Evolutionary conservation across 2,888 invertebrate species (phyloP).

Genomic region (Perithous albicinctus): DNA sequence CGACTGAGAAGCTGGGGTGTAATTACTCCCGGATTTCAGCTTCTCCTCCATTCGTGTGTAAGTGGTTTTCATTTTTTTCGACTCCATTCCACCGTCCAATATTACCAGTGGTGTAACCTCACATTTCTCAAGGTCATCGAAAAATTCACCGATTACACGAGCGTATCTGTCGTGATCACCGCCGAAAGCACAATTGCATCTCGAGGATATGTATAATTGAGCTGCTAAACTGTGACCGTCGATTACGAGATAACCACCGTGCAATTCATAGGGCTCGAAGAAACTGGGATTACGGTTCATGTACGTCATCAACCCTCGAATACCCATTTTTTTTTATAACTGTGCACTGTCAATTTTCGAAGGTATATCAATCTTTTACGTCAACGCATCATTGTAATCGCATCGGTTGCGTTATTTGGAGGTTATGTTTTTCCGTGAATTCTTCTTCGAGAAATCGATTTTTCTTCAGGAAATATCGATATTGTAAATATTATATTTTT

Average conservation of each 20-base stretch:
- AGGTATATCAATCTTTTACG: neutral
- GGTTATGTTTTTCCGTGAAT: slow-evolving; percentile 11
- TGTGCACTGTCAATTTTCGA: slow-evolving; percentile 39
- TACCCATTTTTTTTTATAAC: slow-evolving; percentile 83
- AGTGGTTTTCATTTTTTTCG: slow-evolving; percentile 89
- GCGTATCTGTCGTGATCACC: slow-evolving; percentile 94
- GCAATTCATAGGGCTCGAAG: slow-evolving; percentile 88
- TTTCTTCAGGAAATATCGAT: no score
- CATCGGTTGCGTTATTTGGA: no score
- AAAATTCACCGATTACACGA: slow-evolving; percentile 88
- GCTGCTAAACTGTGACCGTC: slow-evolving; percentile 93
- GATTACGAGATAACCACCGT: slow-evolving; percentile 90
- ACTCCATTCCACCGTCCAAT: slow-evolving; percentile 92
- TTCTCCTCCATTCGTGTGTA: slow-evolving; percentile 87
- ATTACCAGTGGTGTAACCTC: slow-evolving; percentile 90
- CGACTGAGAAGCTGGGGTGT: slow-evolving; percentile 86
- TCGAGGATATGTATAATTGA: slow-evolving; percentile 88
- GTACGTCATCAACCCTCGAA: slow-evolving; percentile 94
- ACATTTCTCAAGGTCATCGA: slow-evolving; percentile 89
- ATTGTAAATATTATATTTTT: no score
- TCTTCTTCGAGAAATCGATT: no score
- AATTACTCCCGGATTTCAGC: slow-evolving; percentile 86
- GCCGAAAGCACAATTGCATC: slow-evolving; percentile 91
- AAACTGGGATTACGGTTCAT: slow-evolving; percentile 89
- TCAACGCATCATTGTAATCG: no score